phyloP scores from a whole-genome alignment of 2,888 invertebrate species.

The Cataglyphis livida region DNA sequence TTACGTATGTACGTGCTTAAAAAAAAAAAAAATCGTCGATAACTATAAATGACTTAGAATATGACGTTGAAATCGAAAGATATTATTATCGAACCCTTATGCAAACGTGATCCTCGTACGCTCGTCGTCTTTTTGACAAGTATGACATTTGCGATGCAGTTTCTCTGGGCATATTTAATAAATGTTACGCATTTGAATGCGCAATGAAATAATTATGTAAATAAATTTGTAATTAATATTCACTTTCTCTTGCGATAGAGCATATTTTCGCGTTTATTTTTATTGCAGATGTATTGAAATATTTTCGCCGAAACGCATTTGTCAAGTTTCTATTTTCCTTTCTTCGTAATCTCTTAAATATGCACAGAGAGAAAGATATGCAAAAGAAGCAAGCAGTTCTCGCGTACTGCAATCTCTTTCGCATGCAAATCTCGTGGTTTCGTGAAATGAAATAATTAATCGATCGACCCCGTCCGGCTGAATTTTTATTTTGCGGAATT shows the following conservation, averaged over 20 bases:
- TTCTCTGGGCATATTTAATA: slow-evolving; percentile 19
- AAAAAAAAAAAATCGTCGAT: slow-evolving; percentile 27
- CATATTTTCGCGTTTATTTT: neutral
- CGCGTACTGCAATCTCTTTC: slow-evolving; percentile 15
- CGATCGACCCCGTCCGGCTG: neutral
- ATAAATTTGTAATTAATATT: neutral
- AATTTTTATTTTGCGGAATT: neutral
- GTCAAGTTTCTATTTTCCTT: neutral
- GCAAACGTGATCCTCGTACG: slow-evolving; percentile 17
- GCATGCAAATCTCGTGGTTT: neutral
- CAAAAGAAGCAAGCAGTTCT: neutral
- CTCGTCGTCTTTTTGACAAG: neutral
- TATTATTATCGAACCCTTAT: slow-evolving; percentile 50
- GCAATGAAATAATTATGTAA: neutral
- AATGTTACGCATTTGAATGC: neutral
- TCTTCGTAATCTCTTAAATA: neutral
- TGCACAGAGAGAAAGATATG: slow-evolving; percentile 18
- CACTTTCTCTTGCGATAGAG: neutral
- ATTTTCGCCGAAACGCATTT: neutral
- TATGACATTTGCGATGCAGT: slow-evolving; percentile 2
- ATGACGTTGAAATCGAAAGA: slow-evolving; percentile 36
- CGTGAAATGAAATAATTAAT: slow-evolving; percentile 24
- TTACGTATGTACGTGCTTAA: slow-evolving; percentile 30
- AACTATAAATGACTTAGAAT: slow-evolving; percentile 35
- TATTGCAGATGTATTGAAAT: neutral